Conservation (phyloP, 2,797 vertebrate species). For the Iguana delicatissima region DNA sequence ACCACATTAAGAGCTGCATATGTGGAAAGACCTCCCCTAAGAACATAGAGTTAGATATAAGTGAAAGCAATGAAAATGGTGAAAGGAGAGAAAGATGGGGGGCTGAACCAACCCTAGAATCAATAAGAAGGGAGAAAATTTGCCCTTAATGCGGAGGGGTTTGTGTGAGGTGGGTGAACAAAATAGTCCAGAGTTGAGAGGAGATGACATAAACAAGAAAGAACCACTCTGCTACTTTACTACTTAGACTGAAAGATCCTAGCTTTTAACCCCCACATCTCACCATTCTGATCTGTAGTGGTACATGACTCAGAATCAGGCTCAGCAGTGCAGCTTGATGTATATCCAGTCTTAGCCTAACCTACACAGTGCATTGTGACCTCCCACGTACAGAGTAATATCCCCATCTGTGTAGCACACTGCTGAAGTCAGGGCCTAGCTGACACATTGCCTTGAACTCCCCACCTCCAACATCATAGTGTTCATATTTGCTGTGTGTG, state of each 20-base stretch:
- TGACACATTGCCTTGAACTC: background rate
- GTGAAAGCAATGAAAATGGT: background rate
- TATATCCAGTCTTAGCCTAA: background rate
- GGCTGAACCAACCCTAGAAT: background rate
- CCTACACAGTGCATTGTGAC: background rate
- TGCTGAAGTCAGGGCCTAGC: background rate
- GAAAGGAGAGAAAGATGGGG: background rate
- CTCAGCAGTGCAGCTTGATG: background rate
- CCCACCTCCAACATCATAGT: background rate
- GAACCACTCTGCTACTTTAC: background rate
- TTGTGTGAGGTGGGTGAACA: background rate
- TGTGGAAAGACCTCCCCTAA: background rate
- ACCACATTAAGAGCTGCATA: background rate
- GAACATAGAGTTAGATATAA: background rate
- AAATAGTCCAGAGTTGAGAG: background rate
- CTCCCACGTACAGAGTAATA: background rate
- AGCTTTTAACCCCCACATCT: background rate
- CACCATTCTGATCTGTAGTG: background rate
- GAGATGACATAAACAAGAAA: background rate
- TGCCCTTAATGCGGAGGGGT: background rate
- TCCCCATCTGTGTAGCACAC: background rate
- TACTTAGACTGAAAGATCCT: background rate
- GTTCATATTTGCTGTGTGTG: background rate
- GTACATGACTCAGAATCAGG: background rate
- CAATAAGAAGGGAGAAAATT: background rate